phyloP scores from a whole-genome alignment of 2,113 vertebrate species.

The Xiphophorus maculatus region DNA sequence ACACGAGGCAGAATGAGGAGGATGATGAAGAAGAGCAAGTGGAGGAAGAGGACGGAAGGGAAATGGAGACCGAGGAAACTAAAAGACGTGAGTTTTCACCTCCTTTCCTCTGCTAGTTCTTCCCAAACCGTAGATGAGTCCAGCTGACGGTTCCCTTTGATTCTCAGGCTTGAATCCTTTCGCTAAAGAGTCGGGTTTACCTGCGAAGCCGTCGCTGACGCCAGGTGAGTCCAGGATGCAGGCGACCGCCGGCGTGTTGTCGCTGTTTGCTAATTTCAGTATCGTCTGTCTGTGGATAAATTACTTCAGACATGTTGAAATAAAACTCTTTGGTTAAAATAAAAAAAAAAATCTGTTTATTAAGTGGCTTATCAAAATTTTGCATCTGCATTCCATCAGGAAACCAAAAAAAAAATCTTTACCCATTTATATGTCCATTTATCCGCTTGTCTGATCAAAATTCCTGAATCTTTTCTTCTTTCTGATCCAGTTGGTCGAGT shows the following conservation, averaged over 20 bases:
- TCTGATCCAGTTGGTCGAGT: slow-evolving; percentile 75
- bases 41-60: slow-evolving; percentile 74
- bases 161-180: slow-evolving; percentile 81
- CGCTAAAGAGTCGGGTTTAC: slow-evolving; percentile 73
- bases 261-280: background rate
- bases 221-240: slow-evolving; percentile 77
- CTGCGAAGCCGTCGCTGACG: slow-evolving; percentile 71
- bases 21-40: slow-evolving; percentile 54
- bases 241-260: background rate
- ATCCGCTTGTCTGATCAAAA: too few species aligned
- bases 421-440: too few species aligned
- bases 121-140: background rate
- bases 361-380: background rate
- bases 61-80: slow-evolving; percentile 68
- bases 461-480: background rate
- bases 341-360: background rate
- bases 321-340: background rate
- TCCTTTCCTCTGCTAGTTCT: background rate
- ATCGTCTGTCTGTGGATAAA: background rate
- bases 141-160: background rate
- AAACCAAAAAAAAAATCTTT: background rate
- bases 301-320: background rate
- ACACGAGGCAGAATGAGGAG: slow-evolving; percentile 54
- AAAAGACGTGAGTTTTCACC: slow-evolving; percentile 72
- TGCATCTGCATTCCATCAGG: background rate